Evolutionary conservation across 2,888 invertebrate genomes (phyloP), one percentile per base, ranked within the genome.

Genomic region (Philaethria dido): DNA sequence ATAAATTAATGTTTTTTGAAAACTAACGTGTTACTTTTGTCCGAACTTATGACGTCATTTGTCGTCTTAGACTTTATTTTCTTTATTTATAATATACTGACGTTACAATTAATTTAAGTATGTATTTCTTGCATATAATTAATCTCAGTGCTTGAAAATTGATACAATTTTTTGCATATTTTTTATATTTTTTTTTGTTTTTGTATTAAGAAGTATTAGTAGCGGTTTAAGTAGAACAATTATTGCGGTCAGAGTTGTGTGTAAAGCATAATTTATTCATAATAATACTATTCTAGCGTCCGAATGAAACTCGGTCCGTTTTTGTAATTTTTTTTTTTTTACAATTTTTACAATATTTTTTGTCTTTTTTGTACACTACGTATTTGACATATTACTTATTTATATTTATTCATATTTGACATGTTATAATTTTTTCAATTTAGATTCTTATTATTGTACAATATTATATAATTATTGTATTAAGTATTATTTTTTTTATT

Each of bases 171-270:
- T 62, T 64, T 63, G 33, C 18, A 66, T 63, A 66, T 66, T 70
- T 63, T 36, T 52, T 25, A 63, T 18, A 44, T 63, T 50, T 64
- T 22, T 52, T 54, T 62, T 18, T 54, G 54, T 55, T 69, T 8
- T 66, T 67, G 55, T 69, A 55, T 69, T 69, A 67, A 55, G 29
- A 48, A 65, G 64, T 69, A 69, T 65, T 67, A 61, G 64, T 71
- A 71, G 69, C 62, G n/a, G 18, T 62, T 55, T 71, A 69, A 71
- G 69, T 67, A 67, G 69, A 65, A 60, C 59, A 67, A 65, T 65
- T 67, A 55, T 64, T 25, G 62, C 55, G 60, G 36, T 65, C 39
- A 14, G 42, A 42, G n/a, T 39, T 14, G 11, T 13, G n/a, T 45
- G 14, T 29, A 25, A 25, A 16, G 20, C 33, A 29, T 25, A 16